Evolutionary conservation across 2,888 invertebrate genomes (phyloP), one percentile per base, ranked within the genome.

Genomic region (Scaptomyza tumidula): DNA sequence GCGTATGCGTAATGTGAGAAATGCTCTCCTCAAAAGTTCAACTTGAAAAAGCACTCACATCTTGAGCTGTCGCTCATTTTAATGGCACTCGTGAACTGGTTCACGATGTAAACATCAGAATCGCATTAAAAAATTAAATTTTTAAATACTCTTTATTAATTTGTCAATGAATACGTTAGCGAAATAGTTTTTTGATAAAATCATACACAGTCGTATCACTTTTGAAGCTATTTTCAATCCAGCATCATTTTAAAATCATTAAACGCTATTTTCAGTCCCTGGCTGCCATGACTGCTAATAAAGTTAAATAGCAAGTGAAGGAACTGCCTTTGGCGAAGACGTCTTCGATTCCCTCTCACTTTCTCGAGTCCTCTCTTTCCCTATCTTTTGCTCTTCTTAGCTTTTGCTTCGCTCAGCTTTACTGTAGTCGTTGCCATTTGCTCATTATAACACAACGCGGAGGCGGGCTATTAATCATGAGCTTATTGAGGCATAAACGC

Each of bases 401-500:
- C 29, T 65, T 37, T 69, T 68, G 27, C 39, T 53, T 64, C 43
- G 41, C 43, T 37, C 60, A 44, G 48, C 53, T 62, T 64, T 50
- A 55, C 46, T 63, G 72, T 79, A 45, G 55, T 64, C 72, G 65
- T 66, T 82, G 80, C 86, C 76, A 75, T 79, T 85, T 75, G 75
- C 81, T 82, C 88, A 82, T 82, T 82, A 82, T 69, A 79, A 55
- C 72, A 60, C 65, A 65, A 80, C 65, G 69, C 57, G 49, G 72
- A 79, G 80, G 64, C 75, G 76, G 76, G 88, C 89, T 89, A 89
- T 89, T 90, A 90, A 89, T 90, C 89, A 89, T 89, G 83, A 87
- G 90, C 90, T 89, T 89, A 89, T 89, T 89, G 90, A 89, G 88
- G 90, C 90, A 89, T 89, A 89, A 89, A 88, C 85, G 81, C 87